phyloP scores from a whole-genome alignment of 2,113 vertebrate species.

The Triplophysa tibetana region DNA sequence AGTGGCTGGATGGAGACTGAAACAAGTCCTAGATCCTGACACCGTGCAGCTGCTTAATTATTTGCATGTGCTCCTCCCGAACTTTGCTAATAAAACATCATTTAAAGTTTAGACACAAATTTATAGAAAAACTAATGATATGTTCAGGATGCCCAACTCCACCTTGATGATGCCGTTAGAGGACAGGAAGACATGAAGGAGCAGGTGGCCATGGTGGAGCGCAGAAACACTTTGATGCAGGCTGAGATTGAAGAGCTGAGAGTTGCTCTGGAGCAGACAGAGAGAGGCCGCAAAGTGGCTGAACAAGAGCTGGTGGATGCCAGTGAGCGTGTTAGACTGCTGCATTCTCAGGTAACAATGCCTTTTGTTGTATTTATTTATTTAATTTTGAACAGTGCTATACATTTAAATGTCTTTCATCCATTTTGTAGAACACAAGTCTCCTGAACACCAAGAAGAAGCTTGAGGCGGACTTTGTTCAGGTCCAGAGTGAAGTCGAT shows the following conservation, averaged over 20 bases:
- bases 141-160: constrained; percentile 81
- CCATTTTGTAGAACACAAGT: constrained; percentile 46
- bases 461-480: background rate
- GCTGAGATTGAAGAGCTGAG: constrained; percentile 80
- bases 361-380: background rate
- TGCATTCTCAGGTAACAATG: constrained; percentile 82
- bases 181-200: constrained; percentile 77
- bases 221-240: constrained; percentile 64
- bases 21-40: too few relatives aligned
- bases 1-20: too few relatives aligned
- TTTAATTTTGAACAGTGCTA: background rate
- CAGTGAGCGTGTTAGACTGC: constrained; percentile 86
- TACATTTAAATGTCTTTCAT: background rate
- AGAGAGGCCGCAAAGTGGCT: constrained; percentile 81
- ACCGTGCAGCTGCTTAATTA: too few relatives aligned
- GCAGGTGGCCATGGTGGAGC: constrained; percentile 75
- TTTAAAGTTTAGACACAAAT: too few relatives aligned
- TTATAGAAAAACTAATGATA: background rate
- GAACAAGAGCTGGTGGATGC: constrained; percentile 88
- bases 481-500: too few relatives aligned
- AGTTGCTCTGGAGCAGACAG: constrained; percentile 82
- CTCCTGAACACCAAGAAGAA: constrained; percentile 56
- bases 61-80: too few relatives aligned
- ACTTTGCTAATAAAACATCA: too few relatives aligned
- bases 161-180: constrained; percentile 79